Percentiles rank a stretch among this genome's conserved stretches.
phyloP scores from a whole-genome alignment of 2,113 vertebrate genomes.

The Verasper variegatus region DNA sequence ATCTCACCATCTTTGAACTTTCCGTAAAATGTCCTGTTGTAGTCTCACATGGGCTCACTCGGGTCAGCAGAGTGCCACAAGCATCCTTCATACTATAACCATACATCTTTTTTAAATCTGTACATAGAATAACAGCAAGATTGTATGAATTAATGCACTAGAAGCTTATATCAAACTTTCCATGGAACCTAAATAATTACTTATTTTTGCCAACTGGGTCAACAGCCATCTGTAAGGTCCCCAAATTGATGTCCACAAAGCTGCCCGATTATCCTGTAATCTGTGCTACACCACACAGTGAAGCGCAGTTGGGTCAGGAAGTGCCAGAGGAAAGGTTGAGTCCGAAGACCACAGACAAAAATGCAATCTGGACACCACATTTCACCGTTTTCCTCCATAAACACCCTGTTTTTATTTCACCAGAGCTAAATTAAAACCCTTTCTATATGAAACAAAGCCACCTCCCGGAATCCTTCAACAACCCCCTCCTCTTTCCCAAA shows the following conservation, averaged over 20 bases:
- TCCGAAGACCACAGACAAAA: constrained; percentile 24
- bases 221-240: constrained; percentile 5
- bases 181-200: constrained; percentile 9
- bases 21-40: no score
- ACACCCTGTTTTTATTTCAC: constrained; percentile 47
- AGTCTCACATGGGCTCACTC: no score
- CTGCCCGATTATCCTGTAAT: constrained; percentile 38
- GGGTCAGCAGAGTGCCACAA: neutral
- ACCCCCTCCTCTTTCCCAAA: constrained; percentile 38
- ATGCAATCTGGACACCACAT: constrained; percentile 70
- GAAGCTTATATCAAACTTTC: constrained; percentile 18
- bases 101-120: neutral
- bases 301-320: constrained; percentile 30
- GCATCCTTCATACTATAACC: constrained; percentile 1
- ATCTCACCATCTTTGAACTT: no score
- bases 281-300: constrained; percentile 37
- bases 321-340: constrained; percentile 27
- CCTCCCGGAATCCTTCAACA: constrained; percentile 52
- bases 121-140: constrained; percentile 2
- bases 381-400: constrained; percentile 37
- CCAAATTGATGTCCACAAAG: constrained; percentile 16
- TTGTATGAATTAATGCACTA: constrained; percentile 15
- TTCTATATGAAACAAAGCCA: constrained; percentile 58
- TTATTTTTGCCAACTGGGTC: constrained; percentile 10
- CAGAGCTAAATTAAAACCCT: constrained; percentile 53